Conservation (phyloP, 2,888 invertebrate species). For the Congeria kusceri region DNA sequence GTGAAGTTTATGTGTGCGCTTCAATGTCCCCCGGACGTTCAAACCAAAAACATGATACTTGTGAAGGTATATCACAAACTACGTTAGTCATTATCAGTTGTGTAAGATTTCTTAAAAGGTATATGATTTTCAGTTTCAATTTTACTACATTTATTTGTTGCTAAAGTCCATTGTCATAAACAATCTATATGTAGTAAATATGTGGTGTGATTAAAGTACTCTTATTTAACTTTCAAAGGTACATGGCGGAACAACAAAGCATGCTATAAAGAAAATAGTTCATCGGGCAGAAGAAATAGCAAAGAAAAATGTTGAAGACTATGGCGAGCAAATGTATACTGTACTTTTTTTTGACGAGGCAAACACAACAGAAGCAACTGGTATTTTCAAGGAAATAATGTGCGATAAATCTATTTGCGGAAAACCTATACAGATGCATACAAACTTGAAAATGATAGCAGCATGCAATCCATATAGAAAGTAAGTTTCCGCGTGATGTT, state of each 20-base stretch:
- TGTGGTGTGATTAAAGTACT: too few relatives aligned
- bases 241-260: slow-evolving; percentile 81
- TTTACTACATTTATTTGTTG: too few relatives aligned
- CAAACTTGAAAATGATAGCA: slow-evolving; percentile 81
- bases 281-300: slow-evolving; percentile 73
- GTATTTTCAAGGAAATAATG: slow-evolving; percentile 82
- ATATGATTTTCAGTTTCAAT: too few relatives aligned
- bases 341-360: slow-evolving; percentile 84
- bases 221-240: too few relatives aligned
- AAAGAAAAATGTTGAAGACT: slow-evolving; percentile 60
- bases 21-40: slow-evolving; percentile 71
- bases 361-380: slow-evolving; percentile 83
- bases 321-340: slow-evolving; percentile 72
- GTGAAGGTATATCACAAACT: slow-evolving; percentile 71
- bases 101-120: too few relatives aligned
- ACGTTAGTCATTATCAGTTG: too few relatives aligned
- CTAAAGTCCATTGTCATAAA: too few relatives aligned
- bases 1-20: slow-evolving; percentile 77
- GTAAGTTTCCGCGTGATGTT: slow-evolving; percentile 66
- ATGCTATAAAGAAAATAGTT: slow-evolving; percentile 78
- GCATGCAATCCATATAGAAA: slow-evolving; percentile 84
- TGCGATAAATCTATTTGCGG: slow-evolving; percentile 81
- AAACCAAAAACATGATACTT: slow-evolving; percentile 67
- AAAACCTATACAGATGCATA: slow-evolving; percentile 62
- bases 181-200: too few relatives aligned